Evolutionary conservation across 2,113 vertebrate species (phyloP), one percentile per base, ranked within the genome.

Genomic region (Cyprinus carpio): DNA sequence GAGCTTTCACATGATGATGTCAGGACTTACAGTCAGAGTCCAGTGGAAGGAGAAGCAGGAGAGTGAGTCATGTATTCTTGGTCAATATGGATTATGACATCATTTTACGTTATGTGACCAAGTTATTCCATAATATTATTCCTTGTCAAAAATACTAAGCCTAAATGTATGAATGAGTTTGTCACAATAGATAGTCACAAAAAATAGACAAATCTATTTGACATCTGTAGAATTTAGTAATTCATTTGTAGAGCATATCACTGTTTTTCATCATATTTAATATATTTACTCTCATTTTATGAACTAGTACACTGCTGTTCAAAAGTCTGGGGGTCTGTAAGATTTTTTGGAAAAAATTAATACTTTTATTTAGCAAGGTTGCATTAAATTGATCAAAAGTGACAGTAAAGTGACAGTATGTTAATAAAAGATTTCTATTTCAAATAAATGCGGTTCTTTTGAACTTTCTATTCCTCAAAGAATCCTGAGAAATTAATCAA

Each of bases 1-100:
- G 65, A 34, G 29, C 49, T 49, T 54, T 79, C 9, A 58, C 4
- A 58, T 49, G 43, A 51, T 62, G 84, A 84, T 85, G 49, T 75
- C 31, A 82, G 78, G 6, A 31, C 18, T 46, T 46, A 12, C 43
- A 51, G n/a, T 82, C 54, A 56, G 18, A 82, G 31, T 76, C 56
- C 62, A 60, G n/a, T 62, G 5, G 23, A n/a, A 65, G 76, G 29
- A 65, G 62, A 84, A 71, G 46, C 20, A 51, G 75, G 8, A 69
- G 67, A 83, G 23, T 1, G n/a, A 76, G 31, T 67, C 56, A 40
- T 18, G n/a, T 20, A 46, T 25, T n/a, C 9, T 49, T 43, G 29
- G 65, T 58, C 20, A 51, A 12, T 60, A 27, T 69, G 25, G 8
- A 49, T 82, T 23, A 69, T 23, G 62, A 51, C 13, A 67, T 20